Conservation (phyloP, 2,888 invertebrate genomes). For the Pemphredon lugubris region DNA sequence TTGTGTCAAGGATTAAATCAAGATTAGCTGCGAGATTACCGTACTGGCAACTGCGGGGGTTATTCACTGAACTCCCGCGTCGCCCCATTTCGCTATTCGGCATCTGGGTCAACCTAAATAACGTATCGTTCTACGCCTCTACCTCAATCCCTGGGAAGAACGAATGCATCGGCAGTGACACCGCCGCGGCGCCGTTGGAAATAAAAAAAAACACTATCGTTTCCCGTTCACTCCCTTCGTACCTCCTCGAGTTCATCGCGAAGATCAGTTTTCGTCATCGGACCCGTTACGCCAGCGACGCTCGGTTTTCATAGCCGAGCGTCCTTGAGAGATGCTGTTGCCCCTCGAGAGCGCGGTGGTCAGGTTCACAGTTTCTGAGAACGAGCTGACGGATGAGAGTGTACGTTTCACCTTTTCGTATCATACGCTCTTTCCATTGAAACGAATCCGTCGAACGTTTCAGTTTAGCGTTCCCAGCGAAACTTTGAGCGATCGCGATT, state of each 20-base stretch:
- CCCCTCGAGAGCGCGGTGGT: conserved; percentile 51
- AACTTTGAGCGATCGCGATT: too few species aligned
- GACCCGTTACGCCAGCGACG: conserved; percentile 36
- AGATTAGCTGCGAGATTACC: conserved; percentile 80
- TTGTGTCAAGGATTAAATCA: conserved; percentile 81
- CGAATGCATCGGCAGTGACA: too few species aligned
- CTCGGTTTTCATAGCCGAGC: conserved; percentile 27
- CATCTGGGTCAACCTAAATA: conserved; percentile 60
- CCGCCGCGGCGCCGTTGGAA: too few species aligned
- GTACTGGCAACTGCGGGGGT: conserved; percentile 63
- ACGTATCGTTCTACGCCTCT: conserved; percentile 54
- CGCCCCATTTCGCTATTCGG: conserved; percentile 67
- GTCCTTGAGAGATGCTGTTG: conserved; percentile 62
- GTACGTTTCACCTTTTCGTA: conserved; percentile 28
- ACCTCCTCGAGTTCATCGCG: conserved; percentile 35
- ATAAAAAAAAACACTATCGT: conserved; percentile 5
- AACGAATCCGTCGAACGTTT: background rate
- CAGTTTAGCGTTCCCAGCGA: too few species aligned
- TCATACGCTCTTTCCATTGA: conserved; percentile 29
- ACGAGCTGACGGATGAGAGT: conserved; percentile 58
- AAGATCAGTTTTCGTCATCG: conserved; percentile 54
- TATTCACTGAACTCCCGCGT: conserved; percentile 66
- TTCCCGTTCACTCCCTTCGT: too few species aligned
- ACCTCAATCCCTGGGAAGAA: too few species aligned
- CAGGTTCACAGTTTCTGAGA: conserved; percentile 62